Base-by-base conservation (phyloP, 2,888 invertebrate species). In the Epinotia ramella region DNA sequence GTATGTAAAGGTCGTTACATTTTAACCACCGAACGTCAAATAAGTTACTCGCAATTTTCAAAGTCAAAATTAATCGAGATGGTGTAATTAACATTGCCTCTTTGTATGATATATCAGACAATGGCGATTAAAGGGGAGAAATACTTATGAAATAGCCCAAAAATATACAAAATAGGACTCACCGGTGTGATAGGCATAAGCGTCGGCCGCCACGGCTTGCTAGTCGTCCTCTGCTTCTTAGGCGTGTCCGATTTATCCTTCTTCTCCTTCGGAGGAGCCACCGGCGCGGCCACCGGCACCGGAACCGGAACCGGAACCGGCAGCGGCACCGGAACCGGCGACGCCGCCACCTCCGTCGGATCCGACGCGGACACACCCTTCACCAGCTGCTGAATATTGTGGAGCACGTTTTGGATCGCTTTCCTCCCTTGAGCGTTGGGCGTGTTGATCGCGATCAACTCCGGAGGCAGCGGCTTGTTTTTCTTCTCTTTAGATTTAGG, bases 121-220 rank as follows among this genome's bases (percentile, higher is more conserved):
- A 33, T 7, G 33, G 33, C 33, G 33, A 33, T 33, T 33, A 7
- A 33, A 33, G 6, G 6, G 33, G 33, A 33, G 33, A 6, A 33
- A 33, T 33, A 33, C 7, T 6, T 33, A 33, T 33, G 7, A 33
- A 33, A 33, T 2, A 44, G 44, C 3, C 9, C 12, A 12, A 12
- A 49, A 49, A 57, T 18, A 57, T 57, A 3, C 18, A 13, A 46
- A 18, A 18, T 6, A 53, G 11, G 28, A 68, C 93, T 87, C 84
- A 94, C 94, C 79, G 84, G 90, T 73, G 95, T 95, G 44, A 97
- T 96, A 2, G 97, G 96, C 92, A 97, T 96, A 40, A 97, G 90
- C 6, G 96, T 96, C 0, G 97, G 97, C 75, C 96, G 92, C 97
- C 97, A 97, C 76, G 96, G 96, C 82, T 96, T 96, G 70, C 95